These are phyloP conservation scores for Erinaceus europaeus DNA, from an alignment of 2,113 vertebrate species.

Conservation along the genomic window DNA sequence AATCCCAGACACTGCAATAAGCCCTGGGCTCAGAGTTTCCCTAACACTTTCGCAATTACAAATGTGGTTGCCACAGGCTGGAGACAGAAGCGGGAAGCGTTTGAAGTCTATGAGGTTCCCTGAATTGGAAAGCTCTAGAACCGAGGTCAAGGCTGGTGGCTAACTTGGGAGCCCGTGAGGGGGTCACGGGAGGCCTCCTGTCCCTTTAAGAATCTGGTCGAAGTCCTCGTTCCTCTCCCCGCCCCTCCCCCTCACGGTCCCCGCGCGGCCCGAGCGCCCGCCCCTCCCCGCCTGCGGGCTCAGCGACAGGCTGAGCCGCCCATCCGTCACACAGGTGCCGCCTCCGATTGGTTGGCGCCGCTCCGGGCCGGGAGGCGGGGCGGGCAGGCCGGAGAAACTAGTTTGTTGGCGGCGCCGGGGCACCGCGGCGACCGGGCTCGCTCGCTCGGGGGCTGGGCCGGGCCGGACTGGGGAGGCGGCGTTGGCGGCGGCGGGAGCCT, in stretches of 20 bases:
- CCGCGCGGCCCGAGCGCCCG: fast-evolving
- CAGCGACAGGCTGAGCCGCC: neutral
- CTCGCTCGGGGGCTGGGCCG: neutral
- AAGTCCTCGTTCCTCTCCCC: neutral
- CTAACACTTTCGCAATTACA: neutral
- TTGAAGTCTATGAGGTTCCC: neutral
- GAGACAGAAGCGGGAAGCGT: neutral
- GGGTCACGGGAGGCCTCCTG: neutral
- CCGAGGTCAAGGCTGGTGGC: neutral
- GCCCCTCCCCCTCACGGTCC: constrained; percentile 15
- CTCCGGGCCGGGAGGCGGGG: neutral
- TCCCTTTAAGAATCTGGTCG: constrained; percentile 69
- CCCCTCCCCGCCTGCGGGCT: neutral
- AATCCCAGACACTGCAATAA: neutral
- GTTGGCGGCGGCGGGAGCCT: neutral
- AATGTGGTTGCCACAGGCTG: neutral
- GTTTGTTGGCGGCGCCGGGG: constrained; percentile 41
- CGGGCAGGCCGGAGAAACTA: constrained; percentile 70
- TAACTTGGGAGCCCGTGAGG: no score
- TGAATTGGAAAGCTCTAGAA: neutral
- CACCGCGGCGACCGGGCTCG: neutral
- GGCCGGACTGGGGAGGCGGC: neutral
- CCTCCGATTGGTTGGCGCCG: constrained; percentile 55
- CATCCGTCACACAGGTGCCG: neutral
- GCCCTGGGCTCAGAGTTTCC: neutral